phyloP scores from a whole-genome alignment of 2,113 vertebrate genomes.

The Conger conger region DNA sequence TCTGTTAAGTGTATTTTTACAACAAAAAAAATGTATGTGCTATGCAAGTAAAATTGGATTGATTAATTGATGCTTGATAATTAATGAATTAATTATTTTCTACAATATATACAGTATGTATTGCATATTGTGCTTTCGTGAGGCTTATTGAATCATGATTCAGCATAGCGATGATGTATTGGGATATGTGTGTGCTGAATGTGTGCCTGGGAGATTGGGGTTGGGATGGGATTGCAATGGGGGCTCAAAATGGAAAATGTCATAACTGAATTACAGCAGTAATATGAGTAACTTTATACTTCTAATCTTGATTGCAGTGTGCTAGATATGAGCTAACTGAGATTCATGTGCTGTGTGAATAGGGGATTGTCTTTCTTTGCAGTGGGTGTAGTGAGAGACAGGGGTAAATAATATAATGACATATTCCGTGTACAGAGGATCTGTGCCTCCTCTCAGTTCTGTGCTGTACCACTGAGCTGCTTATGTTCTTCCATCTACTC shows the following conservation, averaged over 20 bases:
- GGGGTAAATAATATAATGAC: conserved; percentile 10
- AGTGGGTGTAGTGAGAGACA: not conserved
- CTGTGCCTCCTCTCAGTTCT: not conserved
- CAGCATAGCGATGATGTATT: no score
- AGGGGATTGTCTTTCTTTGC: not conserved
- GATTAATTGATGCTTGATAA: no score
- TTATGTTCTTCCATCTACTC: not conserved
- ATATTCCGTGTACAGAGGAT: not conserved
- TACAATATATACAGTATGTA: no score
- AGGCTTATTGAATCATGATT: no score
- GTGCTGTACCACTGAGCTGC: not conserved
- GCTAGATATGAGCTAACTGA: not conserved
- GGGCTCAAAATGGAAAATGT: not conserved
- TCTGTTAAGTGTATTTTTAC: no score
- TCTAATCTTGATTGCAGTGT: not conserved
- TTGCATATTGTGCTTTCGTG: no score
- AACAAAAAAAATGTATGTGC: no score
- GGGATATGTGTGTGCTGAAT: no score
- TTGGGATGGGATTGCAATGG: not conserved
- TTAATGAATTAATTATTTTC: no score
- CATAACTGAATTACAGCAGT: not conserved
- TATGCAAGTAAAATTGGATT: no score
- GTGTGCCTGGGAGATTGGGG: not conserved
- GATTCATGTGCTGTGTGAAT: not conserved
- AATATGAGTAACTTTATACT: not conserved